Conservation (phyloP, 2,888 invertebrate species). For the Tyria jacobaeae region DNA sequence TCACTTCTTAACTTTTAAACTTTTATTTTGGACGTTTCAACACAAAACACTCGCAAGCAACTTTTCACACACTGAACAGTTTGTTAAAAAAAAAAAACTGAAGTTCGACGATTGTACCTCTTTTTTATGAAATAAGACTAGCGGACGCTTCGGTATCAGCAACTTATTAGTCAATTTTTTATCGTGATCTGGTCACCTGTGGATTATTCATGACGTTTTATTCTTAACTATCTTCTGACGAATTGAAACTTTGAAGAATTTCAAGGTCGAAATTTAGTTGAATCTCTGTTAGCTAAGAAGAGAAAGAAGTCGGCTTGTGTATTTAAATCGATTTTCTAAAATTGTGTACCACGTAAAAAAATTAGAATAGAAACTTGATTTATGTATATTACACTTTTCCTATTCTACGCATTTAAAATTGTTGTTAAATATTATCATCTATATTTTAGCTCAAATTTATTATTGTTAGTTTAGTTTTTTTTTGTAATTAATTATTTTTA, state of each 20-base stretch:
- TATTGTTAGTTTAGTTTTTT: conserved; percentile 52
- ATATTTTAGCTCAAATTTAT: conserved; percentile 45
- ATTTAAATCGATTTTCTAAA: not conserved
- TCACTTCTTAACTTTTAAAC: not conserved
- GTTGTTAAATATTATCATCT: conserved; percentile 29
- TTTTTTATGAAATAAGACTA: not conserved
- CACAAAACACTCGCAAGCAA: not conserved
- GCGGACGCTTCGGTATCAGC: not conserved
- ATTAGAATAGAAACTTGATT: conserved; percentile 17
- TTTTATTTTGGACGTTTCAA: not conserved
- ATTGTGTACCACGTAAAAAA: not conserved
- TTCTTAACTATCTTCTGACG: not conserved
- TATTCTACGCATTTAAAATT: conserved; percentile 54
- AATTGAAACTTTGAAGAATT: not conserved
- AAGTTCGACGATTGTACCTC: not conserved
- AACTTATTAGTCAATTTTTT: not conserved
- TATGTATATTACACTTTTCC: conserved; percentile 47
- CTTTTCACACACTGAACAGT: not conserved
- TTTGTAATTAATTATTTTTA: conserved; percentile 39
- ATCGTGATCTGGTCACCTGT: not conserved
- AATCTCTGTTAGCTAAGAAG: not conserved
- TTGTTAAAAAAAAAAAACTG: not conserved
- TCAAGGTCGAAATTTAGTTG: not conserved
- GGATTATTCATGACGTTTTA: not conserved
- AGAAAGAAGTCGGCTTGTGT: not conserved